Conservation (phyloP, 2,113 vertebrate genomes). For the Aegypius monachus region DNA sequence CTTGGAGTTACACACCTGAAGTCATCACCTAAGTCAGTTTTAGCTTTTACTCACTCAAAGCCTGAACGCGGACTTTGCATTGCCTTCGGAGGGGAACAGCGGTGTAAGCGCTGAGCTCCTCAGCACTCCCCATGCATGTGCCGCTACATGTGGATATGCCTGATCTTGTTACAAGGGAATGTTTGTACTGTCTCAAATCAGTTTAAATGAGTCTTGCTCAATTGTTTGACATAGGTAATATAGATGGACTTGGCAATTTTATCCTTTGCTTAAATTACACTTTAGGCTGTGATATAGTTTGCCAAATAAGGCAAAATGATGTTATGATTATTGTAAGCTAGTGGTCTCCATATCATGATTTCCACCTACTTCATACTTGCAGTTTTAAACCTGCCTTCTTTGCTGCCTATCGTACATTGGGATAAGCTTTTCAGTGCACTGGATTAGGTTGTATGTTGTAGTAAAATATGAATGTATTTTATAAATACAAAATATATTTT, state of each 20-base stretch:
- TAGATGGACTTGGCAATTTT: not conserved
- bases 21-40: not conserved
- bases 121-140: not conserved
- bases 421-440: not conserved
- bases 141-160: not conserved
- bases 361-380: not conserved
- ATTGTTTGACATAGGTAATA: not conserved
- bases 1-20: not conserved
- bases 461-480: not conserved
- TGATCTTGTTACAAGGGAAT: not conserved
- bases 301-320: not conserved
- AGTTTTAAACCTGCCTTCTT: not conserved
- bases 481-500: not conserved
- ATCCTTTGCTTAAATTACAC: not conserved
- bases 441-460: not conserved
- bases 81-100: not conserved
- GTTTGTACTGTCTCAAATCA: not conserved
- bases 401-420: fast-evolving
- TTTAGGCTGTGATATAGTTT: not conserved
- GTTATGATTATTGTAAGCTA: not conserved
- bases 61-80: not conserved
- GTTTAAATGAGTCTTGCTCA: not conserved
- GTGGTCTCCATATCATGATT: not conserved
- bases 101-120: not conserved
- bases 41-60: not conserved